Percentiles rank a stretch among this genome's conserved stretches.
Evolutionary conservation across 2,888 invertebrate genomes (phyloP).

Genomic region (Nephrocerus scutellatus): DNA sequence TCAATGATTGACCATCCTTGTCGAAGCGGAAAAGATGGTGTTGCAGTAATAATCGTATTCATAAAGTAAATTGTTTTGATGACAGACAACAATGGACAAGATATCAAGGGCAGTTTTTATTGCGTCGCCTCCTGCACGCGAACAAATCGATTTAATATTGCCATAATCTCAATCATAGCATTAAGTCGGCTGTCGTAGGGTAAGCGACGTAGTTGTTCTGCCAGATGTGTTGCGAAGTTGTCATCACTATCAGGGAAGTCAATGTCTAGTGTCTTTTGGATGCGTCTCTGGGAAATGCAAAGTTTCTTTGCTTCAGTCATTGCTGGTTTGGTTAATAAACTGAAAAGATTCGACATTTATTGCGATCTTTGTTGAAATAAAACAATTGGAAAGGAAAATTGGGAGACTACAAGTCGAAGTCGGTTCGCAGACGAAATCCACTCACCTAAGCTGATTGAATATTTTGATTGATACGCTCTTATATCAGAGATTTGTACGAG

Average conservation of each 20-base stretch:
- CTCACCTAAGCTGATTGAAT: no score
- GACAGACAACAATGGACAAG: no score
- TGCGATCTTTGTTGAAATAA: conserved; percentile 18
- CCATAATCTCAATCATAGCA: conserved; percentile 26
- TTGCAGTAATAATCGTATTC: no score
- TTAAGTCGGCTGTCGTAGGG: conserved; percentile 26
- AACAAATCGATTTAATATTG: conserved; percentile 26
- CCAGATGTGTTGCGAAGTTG: conserved; percentile 24
- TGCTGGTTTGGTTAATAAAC: conserved; percentile 15
- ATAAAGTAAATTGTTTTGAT: no score
- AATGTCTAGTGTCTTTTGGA: conserved; percentile 18
- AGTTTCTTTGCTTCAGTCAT: conserved; percentile 29
- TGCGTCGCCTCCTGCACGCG: conserved; percentile 20
- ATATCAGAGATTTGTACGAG: no score
- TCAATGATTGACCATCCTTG: no score
- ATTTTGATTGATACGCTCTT: no score
- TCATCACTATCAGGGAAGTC: conserved; percentile 24
- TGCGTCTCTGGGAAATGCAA: conserved; percentile 18
- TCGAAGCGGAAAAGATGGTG: no score
- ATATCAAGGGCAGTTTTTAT: conserved; percentile 7
- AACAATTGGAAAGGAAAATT: no score
- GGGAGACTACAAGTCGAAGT: no score
- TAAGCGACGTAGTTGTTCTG: conserved; percentile 24
- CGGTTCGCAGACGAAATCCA: no score
- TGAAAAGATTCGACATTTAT: conserved; percentile 19